phyloP scores from a whole-genome alignment of 2,888 invertebrate species.

The Lymantria dispar region DNA sequence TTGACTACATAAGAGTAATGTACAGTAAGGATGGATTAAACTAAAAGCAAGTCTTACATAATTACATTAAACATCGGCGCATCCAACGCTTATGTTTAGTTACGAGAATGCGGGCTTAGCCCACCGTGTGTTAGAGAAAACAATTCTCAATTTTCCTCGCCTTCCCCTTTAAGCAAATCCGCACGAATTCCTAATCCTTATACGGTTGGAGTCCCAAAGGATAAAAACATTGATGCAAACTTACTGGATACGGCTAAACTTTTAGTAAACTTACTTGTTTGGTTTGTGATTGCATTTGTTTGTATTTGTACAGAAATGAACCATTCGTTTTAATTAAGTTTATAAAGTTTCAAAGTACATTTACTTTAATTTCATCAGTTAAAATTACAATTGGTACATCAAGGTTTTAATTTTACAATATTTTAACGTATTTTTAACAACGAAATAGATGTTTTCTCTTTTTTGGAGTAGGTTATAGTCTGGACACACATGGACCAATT shows the following conservation, averaged over 20 bases:
- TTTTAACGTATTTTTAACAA: too few relatives aligned
- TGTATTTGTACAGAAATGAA: constrained; percentile 7
- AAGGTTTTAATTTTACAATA: too few relatives aligned
- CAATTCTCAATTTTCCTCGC: constrained; percentile 70
- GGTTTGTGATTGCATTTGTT: constrained; percentile 14
- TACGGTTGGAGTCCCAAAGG: constrained; percentile 58
- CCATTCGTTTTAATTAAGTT: constrained; percentile 4
- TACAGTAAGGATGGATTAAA: constrained; percentile 30
- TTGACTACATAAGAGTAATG: constrained; percentile 16
- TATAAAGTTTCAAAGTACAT: not conserved
- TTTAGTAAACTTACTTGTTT: constrained; percentile 19
- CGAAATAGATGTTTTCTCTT: too few relatives aligned
- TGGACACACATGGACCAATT: too few relatives aligned
- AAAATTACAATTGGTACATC: too few relatives aligned
- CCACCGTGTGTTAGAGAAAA: constrained; percentile 63
- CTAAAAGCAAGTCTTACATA: constrained; percentile 38
- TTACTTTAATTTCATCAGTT: not conserved
- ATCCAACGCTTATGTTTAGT: constrained; percentile 50
- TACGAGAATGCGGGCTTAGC: constrained; percentile 47
- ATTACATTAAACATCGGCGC: constrained; percentile 45
- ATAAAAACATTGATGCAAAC: constrained; percentile 50
- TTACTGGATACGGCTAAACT: constrained; percentile 42
- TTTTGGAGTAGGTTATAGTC: too few relatives aligned
- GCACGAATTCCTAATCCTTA: constrained; percentile 72
- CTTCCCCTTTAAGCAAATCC: constrained; percentile 72